phyloP scores from a whole-genome alignment of 2,888 invertebrate species.

The Spialia ferax region DNA sequence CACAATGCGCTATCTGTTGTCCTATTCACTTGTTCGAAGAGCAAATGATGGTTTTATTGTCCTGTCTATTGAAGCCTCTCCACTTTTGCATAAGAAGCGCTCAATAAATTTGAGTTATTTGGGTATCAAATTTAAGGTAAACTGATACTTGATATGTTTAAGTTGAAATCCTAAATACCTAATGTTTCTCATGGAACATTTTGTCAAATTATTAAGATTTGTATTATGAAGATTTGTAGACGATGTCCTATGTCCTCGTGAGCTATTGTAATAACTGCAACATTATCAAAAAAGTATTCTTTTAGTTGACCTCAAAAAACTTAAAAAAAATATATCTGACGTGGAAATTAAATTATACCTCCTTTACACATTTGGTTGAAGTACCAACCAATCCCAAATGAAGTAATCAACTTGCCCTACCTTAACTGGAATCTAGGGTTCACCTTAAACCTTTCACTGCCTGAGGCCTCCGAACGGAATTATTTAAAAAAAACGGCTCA shows the following conservation, averaged over 20 bases:
- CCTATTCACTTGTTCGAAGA: constrained; percentile 60
- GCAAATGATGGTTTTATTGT: constrained; percentile 62
- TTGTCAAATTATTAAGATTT: too few species aligned
- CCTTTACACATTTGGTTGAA: constrained; percentile 5
- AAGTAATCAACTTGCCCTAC: constrained; percentile 30
- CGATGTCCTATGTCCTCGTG: too few species aligned
- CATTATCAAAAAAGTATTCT: too few species aligned
- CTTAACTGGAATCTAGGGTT: constrained; percentile 23
- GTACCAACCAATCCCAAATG: constrained; percentile 25
- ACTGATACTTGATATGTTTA: constrained; percentile 13
- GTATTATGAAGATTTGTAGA: too few species aligned
- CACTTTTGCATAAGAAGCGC: constrained; percentile 52
- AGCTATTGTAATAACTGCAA: too few species aligned
- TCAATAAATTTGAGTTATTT: constrained; percentile 30
- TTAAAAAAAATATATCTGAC: too few species aligned
- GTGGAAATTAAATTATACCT: too few species aligned
- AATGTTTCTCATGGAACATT: too few species aligned
- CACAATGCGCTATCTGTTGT: constrained; percentile 60
- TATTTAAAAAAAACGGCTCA: constrained; percentile 36
- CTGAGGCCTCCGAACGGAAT: constrained; percentile 28
- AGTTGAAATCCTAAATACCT: background rate
- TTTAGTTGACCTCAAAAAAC: background rate
- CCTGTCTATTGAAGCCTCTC: constrained; percentile 52
- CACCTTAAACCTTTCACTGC: constrained; percentile 39
- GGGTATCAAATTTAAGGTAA: constrained; percentile 2